Percentiles rank a stretch among this genome's conserved stretches.
phyloP scores from a whole-genome alignment of 2,797 vertebrate genomes.

The Telmatherina bonti region DNA sequence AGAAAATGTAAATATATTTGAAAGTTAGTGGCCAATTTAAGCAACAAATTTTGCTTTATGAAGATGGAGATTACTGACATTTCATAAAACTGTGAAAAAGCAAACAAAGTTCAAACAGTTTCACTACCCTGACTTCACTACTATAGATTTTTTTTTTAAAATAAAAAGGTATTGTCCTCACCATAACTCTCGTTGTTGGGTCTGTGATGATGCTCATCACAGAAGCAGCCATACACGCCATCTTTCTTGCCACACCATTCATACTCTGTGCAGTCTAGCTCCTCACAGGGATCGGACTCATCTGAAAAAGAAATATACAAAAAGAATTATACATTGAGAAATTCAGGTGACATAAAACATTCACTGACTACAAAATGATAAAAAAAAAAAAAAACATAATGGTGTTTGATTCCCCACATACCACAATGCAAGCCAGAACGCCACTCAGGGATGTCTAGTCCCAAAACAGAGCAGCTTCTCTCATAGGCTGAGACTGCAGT shows the following conservation, averaged over 20 bases:
- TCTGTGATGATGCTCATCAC: slow-evolving; percentile 54
- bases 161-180: slow-evolving; percentile 13
- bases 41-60: background rate
- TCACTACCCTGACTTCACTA: no score
- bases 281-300: slow-evolving; percentile 61
- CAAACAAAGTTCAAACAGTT: no score
- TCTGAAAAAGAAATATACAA: slow-evolving; percentile 26
- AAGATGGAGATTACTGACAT: background rate
- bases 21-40: background rate
- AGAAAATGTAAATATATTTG: background rate
- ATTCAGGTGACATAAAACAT: background rate
- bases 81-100: no score
- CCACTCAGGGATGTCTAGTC: slow-evolving; percentile 66
- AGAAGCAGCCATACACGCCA: slow-evolving; percentile 69
- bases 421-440: slow-evolving; percentile 48
- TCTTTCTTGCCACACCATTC: slow-evolving; percentile 76
- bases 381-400: background rate
- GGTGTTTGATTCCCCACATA: slow-evolving; percentile 26
- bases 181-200: slow-evolving; percentile 58
- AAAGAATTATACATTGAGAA: background rate
- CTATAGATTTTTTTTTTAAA: no score
- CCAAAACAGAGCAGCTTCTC: slow-evolving; percentile 57
- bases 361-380: no score
- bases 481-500: slow-evolving; percentile 73
- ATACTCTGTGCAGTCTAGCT: slow-evolving; percentile 58